phyloP scores from a whole-genome alignment of 2,113 vertebrate genomes.

The Hippocampus comes region DNA sequence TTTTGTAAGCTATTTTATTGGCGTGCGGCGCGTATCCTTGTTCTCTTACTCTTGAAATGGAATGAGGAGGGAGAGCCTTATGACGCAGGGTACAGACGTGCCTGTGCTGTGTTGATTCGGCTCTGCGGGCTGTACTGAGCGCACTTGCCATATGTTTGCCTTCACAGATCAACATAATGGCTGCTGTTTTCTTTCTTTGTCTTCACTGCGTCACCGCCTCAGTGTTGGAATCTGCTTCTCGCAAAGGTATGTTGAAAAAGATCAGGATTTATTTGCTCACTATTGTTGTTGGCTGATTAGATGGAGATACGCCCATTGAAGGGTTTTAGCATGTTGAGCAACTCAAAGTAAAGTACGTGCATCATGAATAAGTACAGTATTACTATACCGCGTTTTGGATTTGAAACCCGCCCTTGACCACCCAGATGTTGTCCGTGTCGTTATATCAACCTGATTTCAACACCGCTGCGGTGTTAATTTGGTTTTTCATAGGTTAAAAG shows the following conservation, averaged over 20 bases:
- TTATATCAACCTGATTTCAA: not conserved
- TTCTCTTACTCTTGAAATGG: not conserved
- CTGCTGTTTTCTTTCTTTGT: slow-evolving; percentile 30
- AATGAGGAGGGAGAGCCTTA: not conserved
- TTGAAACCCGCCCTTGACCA: not conserved
- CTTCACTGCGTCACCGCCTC: slow-evolving; percentile 15
- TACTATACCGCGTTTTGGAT: not conserved
- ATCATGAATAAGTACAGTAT: not conserved
- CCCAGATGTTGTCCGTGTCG: not conserved
- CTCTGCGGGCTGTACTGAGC: slow-evolving; percentile 16
- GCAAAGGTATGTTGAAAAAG: slow-evolving; percentile 35
- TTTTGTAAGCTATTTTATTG: not conserved
- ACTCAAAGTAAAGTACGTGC: not conserved
- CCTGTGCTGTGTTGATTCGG: slow-evolving; percentile 20
- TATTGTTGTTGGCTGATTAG: not conserved
- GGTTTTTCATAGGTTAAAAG: not conserved
- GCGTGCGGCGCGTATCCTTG: not conserved
- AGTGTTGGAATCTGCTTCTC: slow-evolving; percentile 18
- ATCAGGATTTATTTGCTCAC: not conserved
- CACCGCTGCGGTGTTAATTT: not conserved
- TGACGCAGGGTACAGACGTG: slow-evolving; percentile 35
- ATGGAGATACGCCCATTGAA: not conserved
- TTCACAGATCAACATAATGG: slow-evolving; percentile 48
- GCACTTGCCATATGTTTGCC: slow-evolving; percentile 26
- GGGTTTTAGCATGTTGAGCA: not conserved